phyloP scores from a whole-genome alignment of 1,140 invertebrate genomes.

The Microplitis mediator region DNA sequence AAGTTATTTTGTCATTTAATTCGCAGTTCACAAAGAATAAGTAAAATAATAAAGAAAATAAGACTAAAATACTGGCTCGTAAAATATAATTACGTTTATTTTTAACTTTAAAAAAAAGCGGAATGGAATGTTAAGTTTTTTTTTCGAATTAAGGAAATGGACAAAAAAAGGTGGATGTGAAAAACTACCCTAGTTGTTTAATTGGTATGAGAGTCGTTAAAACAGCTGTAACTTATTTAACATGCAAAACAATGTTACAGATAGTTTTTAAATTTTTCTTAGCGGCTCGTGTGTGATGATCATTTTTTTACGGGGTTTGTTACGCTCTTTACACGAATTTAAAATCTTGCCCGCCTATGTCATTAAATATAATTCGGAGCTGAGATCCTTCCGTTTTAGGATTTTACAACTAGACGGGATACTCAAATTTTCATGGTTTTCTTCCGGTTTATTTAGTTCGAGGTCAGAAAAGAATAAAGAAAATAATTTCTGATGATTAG shows the following conservation, averaged over 20 bases:
- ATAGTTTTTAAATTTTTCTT: not conserved
- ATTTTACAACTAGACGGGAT: too few relatives aligned
- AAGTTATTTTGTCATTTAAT: not conserved
- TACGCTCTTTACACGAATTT: not conserved
- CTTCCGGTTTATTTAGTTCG: not conserved
- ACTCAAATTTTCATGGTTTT: not conserved
- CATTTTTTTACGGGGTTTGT: too few relatives aligned
- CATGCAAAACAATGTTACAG: constrained; percentile 25
- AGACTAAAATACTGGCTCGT: too few relatives aligned
- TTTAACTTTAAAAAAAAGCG: not conserved
- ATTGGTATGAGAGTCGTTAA: not conserved
- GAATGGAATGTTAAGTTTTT: not conserved
- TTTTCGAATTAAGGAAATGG: not conserved
- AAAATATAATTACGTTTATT: too few relatives aligned
- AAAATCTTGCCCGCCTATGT: not conserved
- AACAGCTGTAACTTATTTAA: constrained; percentile 30
- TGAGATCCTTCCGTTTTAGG: too few relatives aligned
- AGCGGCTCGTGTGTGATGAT: not conserved
- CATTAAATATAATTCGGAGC: not conserved
- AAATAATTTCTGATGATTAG: too few relatives aligned
- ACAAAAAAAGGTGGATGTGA: not conserved
- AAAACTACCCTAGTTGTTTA: not conserved
- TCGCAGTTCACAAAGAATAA: not conserved
- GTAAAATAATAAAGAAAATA: too few relatives aligned
- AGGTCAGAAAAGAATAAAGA: not conserved